Base-by-base conservation (phyloP, 2,888 invertebrate genomes). In the Cepaea hortensis region DNA sequence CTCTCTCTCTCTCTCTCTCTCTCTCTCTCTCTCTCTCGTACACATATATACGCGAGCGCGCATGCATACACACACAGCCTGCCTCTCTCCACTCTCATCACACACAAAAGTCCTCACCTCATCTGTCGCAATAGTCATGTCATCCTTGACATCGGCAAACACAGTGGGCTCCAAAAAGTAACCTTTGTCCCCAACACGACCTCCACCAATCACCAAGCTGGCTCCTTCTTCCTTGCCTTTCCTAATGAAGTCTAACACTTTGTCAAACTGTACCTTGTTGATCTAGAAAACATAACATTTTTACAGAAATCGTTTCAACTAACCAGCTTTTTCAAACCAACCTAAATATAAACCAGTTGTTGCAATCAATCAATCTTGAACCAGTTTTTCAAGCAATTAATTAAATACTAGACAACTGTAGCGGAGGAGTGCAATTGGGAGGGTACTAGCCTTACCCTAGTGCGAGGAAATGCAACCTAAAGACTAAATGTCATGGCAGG, bases 191-290 rank as follows among this genome's bases (percentile, higher is more conserved):
- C 92, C 92, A 3, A 85, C 81, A 46, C 90, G 88, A 48, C 89
- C 89, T 3, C 98, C 98, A 48, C 98, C 98, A 85, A 96, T 95
- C 90, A 96, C 95, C 87, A 97, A 95, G 90, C 95, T 96, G 0
- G 97, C 98, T 0, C 97, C 97, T 92, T 97, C 96, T 90, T 96
- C 95, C 93, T 96, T 96, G 46, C 97, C 98, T 88, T 96, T 95
- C 86, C 96, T 96, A 85, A 98, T 96, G 92, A 96, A 96, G n/a
- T 95, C 95, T 92, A 97, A 94, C 1, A 97, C 96, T 94, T 97
- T 97, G 68, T 96, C 96, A 92, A 97, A 96, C 95, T 97, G 97
- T 11, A 87, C 90, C 23, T 91, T 89, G 87, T 90, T 90, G 5
- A 93, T 88, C 93, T 93, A 86, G 35, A 35, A 62, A 55, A 55